Percentiles rank a stretch among this genome's conserved stretches.
These are phyloP conservation scores for Diachasma alloeum DNA, from an alignment of 1,140 invertebrate genomes.

Conservation along the genomic window DNA sequence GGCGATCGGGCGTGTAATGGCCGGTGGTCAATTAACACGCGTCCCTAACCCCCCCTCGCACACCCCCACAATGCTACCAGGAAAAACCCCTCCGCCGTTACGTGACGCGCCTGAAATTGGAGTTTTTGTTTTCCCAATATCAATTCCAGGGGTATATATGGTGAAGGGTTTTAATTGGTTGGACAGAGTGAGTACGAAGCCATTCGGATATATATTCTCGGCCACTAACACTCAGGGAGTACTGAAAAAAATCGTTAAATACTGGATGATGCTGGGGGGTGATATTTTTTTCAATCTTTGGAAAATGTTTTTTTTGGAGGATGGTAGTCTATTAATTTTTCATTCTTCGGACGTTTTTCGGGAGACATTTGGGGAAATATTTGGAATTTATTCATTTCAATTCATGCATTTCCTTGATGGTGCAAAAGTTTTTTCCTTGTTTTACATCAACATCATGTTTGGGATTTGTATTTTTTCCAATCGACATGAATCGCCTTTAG, in stretches of 20 bases:
- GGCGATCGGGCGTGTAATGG: constrained; percentile 55
- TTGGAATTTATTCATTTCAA: no score
- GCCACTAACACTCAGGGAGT: not conserved
- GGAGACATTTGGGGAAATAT: no score
- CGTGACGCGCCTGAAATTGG: constrained; percentile 59
- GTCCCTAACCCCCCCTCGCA: not conserved
- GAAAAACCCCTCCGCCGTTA: constrained; percentile 25
- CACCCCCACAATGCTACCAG: constrained; percentile 2
- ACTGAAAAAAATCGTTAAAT: not conserved
- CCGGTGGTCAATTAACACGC: constrained; percentile 58
- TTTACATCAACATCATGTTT: no score
- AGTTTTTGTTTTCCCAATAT: constrained; percentile 61
- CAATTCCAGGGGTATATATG: constrained; percentile 49
- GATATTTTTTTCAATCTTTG: no score
- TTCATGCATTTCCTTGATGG: no score
- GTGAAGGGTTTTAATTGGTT: constrained; percentile 58
- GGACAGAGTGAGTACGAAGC: constrained; percentile 36
- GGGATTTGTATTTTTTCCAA: no score
- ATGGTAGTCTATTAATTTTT: no score
- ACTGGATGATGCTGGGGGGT: not conserved
- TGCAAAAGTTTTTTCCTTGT: not conserved
- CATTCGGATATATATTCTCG: constrained; percentile 9
- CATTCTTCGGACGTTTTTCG: no score
- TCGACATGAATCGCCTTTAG: no score
- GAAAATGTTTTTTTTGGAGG: no score